Percentiles rank a stretch among this genome's conserved stretches.
Evolutionary conservation across 2,113 vertebrate genomes (phyloP).

Genomic region (Zootoca vivipara): DNA sequence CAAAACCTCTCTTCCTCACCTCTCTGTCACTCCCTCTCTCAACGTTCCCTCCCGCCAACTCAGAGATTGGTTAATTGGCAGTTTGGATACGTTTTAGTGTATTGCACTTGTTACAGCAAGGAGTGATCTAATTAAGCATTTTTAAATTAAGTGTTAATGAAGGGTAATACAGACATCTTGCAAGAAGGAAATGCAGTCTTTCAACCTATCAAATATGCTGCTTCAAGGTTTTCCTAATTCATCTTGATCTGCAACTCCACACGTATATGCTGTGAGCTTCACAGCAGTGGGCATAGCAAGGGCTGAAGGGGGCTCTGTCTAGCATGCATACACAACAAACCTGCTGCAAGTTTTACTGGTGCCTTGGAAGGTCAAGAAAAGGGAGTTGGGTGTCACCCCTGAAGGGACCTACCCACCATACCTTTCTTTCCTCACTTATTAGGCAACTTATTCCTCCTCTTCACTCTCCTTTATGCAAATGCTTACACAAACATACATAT

Average conservation of each 20-base stretch:
- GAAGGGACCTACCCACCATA: background rate
- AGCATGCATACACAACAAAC: background rate
- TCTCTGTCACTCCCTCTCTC: background rate
- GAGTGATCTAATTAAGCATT: background rate
- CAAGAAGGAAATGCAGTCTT: background rate
- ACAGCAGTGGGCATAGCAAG: background rate
- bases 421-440: background rate
- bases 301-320: background rate
- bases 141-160: background rate
- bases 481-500: background rate
- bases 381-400: background rate
- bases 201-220: background rate
- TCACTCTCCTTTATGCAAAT: background rate
- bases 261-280: background rate
- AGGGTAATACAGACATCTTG: background rate
- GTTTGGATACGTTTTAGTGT: slow-evolving; percentile 1
- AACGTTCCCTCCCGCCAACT: too few species aligned
- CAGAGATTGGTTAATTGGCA: background rate
- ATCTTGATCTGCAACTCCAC: background rate
- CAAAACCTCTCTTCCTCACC: background rate
- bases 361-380: background rate
- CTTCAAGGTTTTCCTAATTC: background rate
- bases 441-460: background rate
- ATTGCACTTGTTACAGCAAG: background rate
- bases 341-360: background rate